Conservation (phyloP, 2,113 vertebrate species). For the Myodes glareolus region DNA sequence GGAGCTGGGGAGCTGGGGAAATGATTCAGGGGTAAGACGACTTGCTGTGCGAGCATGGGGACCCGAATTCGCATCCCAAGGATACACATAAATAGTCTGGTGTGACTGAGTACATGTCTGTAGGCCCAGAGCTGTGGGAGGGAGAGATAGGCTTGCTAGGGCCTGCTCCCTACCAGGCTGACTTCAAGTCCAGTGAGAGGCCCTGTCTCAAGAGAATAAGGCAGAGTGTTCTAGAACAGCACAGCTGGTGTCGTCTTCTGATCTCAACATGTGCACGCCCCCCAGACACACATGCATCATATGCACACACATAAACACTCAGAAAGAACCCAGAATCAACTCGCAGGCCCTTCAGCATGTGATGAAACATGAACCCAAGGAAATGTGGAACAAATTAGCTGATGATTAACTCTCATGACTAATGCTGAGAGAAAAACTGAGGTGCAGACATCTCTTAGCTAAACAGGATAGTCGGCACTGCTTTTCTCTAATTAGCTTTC, state of each 20-base stretch:
- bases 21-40: not conserved
- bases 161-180: not conserved
- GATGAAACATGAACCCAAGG: not conserved
- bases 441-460: not conserved
- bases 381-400: conserved; percentile 22
- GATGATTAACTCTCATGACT: not conserved
- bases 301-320: not conserved
- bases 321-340: not conserved
- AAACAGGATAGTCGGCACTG: not conserved
- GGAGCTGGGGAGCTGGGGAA: not conserved
- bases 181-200: not conserved
- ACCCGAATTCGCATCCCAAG: not conserved
- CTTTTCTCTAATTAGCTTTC: not conserved
- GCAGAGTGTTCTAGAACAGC: not conserved
- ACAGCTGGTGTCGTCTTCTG: not conserved
- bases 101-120: not conserved
- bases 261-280: not conserved
- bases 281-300: not conserved
- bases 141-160: not conserved
- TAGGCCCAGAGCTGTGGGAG: not conserved
- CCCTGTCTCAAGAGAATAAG: not conserved
- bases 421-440: not conserved
- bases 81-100: not conserved
- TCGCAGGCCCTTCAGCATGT: not conserved
- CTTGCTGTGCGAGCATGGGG: not conserved